Evolutionary conservation across 2,888 invertebrate genomes (phyloP), one percentile per base, ranked within the genome.

Genomic region (Xestia sexstrigata): DNA sequence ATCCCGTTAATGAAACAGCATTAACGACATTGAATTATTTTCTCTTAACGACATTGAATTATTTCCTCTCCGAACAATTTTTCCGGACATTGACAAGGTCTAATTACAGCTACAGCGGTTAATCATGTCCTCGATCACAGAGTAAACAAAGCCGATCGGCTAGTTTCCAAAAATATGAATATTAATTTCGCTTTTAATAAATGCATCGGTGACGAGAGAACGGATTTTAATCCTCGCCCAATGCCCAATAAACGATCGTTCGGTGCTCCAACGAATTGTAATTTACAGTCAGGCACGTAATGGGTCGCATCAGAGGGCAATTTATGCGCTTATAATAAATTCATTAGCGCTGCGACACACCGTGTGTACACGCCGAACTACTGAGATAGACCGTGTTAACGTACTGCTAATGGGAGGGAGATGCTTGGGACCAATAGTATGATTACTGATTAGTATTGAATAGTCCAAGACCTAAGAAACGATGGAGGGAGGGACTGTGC

Each of bases 251-350:
- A 95, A 94, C 94, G 94, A 91, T 94, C 91, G 95, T 91, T 91
- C 88, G 88, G 91, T 90, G 90, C 90, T 91, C 93, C 91, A 92
- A 92, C 95, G 95, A 94, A 95, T 93, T 94, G 96, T 96, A 95
- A 96, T 96, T 95, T 96, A 95, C 95, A 93, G 94, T 90, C 92
- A 84, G 92, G 93, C 91, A 72, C 90, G 94, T 96, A 96, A 96
- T 96, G 95, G 95, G 94, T 94, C 94, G 95, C 95, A 95, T 96
- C 96, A 95, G 92, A 93, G 92, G 90, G 92, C 95, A 95, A 96
- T 96, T 96, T 96, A 96, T 96, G 95, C 93, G 93, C 94, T 95
- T 95, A 96, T 96, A 96, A 96, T 96, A 96, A 96, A 96, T 96
- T 96, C 96, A 96, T 96, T 96, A 96, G 95, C 74, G 81, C 42